Conservation (phyloP, 2,113 vertebrate species). For the Pseudopodoces humilis region DNA sequence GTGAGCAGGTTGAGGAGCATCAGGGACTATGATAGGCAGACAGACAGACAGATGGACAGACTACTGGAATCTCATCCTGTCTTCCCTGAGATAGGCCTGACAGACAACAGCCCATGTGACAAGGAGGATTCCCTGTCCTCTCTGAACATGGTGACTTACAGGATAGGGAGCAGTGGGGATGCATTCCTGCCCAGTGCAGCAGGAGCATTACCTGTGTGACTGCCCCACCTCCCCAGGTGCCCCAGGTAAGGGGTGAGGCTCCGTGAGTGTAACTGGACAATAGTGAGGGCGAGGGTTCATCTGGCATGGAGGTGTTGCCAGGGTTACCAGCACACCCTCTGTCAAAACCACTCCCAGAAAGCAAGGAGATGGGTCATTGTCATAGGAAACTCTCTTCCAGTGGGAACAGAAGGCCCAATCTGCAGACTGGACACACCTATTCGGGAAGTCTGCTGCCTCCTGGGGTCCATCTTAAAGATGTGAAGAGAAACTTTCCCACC, state of each 20-base stretch:
- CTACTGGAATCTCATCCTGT: neutral
- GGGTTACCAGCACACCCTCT: neutral
- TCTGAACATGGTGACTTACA: neutral
- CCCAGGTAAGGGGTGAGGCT: rapidly evolving
- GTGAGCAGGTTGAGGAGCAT: neutral
- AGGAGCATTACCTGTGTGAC: neutral
- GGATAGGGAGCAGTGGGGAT: neutral
- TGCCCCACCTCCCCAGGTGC: neutral
- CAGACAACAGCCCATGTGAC: neutral
- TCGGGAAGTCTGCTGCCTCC: neutral
- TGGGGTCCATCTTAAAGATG: neutral
- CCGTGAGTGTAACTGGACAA: neutral
- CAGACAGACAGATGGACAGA: neutral
- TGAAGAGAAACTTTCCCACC: neutral
- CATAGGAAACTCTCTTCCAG: neutral
- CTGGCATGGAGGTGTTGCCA: neutral
- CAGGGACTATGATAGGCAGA: neutral
- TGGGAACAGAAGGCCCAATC: neutral
- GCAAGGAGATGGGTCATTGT: neutral
- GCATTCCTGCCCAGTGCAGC: neutral
- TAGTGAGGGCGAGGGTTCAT: neutral
- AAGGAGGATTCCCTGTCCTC: neutral
- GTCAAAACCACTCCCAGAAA: neutral
- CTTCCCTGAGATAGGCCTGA: neutral
- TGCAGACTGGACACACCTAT: neutral